These are phyloP conservation scores for Apus apus DNA, from an alignment of 2,113 vertebrate genomes.

Conservation along the genomic window DNA sequence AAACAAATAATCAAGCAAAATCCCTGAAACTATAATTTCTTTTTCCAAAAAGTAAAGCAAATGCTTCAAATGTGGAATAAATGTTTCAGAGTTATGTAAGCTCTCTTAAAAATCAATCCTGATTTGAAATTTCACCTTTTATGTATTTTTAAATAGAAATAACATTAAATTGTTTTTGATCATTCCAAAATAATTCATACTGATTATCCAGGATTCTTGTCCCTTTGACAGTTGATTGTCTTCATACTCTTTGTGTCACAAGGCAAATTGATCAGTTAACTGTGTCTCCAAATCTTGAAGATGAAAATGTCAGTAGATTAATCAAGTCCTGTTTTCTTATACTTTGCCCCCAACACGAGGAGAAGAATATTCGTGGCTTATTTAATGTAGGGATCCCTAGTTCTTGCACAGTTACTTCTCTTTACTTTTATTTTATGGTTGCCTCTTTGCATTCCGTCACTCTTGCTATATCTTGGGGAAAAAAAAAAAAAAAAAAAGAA, in stretches of 20 bases:
- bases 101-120: neutral
- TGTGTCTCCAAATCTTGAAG: neutral
- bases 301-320: neutral
- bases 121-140: conserved; percentile 23
- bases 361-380: neutral
- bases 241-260: neutral
- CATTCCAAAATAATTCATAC: neutral
- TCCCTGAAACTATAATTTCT: neutral
- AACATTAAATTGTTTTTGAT: conserved; percentile 5
- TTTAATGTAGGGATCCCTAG: neutral
- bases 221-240: neutral
- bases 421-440: neutral
- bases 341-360: neutral
- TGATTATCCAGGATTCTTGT: neutral
- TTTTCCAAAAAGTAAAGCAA: neutral
- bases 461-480: neutral
- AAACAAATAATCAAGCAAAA: neutral
- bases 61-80: neutral
- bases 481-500: neutral
- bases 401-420: neutral
- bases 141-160: conserved; percentile 15
- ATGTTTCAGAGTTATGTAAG: neutral
- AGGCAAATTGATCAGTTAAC: neutral
- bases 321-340: neutral
- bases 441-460: neutral